These are phyloP conservation scores for Tachypleus tridentatus DNA, from an alignment of 1,140 invertebrate genomes.

Conservation along the genomic window DNA sequence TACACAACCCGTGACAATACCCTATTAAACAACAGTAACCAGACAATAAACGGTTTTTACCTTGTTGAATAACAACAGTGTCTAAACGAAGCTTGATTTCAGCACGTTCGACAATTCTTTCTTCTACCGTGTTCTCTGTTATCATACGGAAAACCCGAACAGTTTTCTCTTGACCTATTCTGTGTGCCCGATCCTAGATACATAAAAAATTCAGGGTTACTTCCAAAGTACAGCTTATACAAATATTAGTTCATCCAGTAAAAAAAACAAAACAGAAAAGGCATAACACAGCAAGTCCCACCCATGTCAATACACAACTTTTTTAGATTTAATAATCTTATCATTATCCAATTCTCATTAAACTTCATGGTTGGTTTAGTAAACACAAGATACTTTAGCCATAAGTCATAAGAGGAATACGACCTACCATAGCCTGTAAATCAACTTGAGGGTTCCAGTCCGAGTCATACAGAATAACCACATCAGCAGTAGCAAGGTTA, in stretches of 20 bases:
- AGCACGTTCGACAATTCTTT: slow-evolving; percentile 96
- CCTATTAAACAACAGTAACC: too few relatives aligned
- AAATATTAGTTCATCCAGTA: too few relatives aligned
- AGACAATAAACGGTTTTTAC: slow-evolving; percentile 23
- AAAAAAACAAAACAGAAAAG: too few relatives aligned
- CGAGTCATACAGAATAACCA: slow-evolving; percentile 96
- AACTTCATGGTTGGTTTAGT: not conserved
- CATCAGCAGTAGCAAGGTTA: slow-evolving; percentile 95
- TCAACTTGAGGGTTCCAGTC: slow-evolving; percentile 99
- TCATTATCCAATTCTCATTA: slow-evolving; percentile 31
- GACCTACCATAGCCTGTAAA: slow-evolving; percentile 63
- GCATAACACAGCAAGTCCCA: too few relatives aligned
- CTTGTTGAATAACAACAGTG: slow-evolving; percentile 96
- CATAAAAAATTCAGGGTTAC: too few relatives aligned
- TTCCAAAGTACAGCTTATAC: too few relatives aligned
- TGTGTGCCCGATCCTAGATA: slow-evolving; percentile 81
- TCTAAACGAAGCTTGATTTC: slow-evolving; percentile 93
- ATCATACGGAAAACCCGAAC: slow-evolving; percentile 85
- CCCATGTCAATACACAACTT: too few relatives aligned
- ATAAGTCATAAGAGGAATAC: not conserved
- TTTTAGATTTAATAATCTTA: not conserved
- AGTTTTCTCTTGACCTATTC: slow-evolving; percentile 97
- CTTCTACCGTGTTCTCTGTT: slow-evolving; percentile 98
- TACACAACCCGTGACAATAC: too few relatives aligned
- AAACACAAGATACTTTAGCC: too few relatives aligned